Evolutionary conservation across 2,888 invertebrate genomes (phyloP).

Genomic region (Polylopha cassiicola): DNA sequence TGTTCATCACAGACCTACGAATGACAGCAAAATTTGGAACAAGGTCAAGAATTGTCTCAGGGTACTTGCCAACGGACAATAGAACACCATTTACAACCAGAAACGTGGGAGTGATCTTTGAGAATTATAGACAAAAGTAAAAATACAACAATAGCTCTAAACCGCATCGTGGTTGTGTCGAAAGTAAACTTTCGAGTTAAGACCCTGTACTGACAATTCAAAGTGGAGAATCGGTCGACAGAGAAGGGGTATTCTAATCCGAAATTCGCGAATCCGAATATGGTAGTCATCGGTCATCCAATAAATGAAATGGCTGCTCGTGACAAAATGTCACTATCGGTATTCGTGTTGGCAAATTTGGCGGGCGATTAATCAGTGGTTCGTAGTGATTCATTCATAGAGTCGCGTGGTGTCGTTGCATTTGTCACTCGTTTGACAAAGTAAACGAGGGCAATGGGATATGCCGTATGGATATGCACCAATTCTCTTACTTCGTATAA

Average conservation of each 20-base stretch:
- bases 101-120: conserved; percentile 65
- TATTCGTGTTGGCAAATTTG: conserved; percentile 28
- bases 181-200: conserved; percentile 17
- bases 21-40: conserved; percentile 56
- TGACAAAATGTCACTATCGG: conserved; percentile 34
- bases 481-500: conserved; percentile 1
- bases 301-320: conserved; percentile 33
- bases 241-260: conserved; percentile 29
- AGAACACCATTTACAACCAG: conserved; percentile 46
- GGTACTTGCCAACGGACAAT: conserved; percentile 57
- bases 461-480: conserved; percentile 4
- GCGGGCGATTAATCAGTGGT: conserved; percentile 26
- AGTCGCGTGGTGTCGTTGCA: conserved; percentile 9
- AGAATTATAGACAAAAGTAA: conserved; percentile 44
- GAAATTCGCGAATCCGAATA: conserved; percentile 39
- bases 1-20: conserved; percentile 28
- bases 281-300: conserved; percentile 38
- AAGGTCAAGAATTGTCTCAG: conserved; percentile 69
- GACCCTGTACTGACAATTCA: conserved; percentile 13
- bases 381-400: conserved; percentile 11
- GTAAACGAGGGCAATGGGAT: too few relatives aligned
- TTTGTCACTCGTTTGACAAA: conserved; percentile 11
- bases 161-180: conserved; percentile 32
- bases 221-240: conserved; percentile 12
- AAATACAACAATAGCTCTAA: conserved; percentile 38